Percentiles rank a stretch among this genome's conserved stretches.
Conservation (phyloP, 2,888 invertebrate genomes). For the Timema podura region DNA sequence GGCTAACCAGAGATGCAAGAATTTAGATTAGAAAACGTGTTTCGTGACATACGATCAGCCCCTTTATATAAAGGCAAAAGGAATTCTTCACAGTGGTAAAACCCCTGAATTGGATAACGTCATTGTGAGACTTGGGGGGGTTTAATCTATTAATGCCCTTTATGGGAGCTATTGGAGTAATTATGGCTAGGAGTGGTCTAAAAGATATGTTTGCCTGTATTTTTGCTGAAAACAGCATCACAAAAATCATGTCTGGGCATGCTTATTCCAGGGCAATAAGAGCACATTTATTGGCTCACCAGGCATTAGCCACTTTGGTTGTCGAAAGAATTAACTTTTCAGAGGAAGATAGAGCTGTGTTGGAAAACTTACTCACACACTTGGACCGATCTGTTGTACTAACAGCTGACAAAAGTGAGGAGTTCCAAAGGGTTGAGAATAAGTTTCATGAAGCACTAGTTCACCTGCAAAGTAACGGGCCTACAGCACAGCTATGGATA, state of each 20-base stretch:
- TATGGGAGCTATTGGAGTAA: conserved; percentile 23
- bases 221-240: conserved; percentile 16
- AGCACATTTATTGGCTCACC: conserved; percentile 13
- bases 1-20: conserved; percentile 33
- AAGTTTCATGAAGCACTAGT: not conserved
- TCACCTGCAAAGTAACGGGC: conserved; percentile 10
- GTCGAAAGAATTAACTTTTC: conserved; percentile 3
- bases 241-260: conserved; percentile 17
- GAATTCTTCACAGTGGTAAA: conserved; percentile 36
- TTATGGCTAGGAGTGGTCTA: conserved; percentile 26
- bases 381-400: not conserved
- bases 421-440: not conserved
- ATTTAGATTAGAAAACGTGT: conserved; percentile 31
- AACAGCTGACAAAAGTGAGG: not conserved
- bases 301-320: not conserved
- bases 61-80: conserved; percentile 38
- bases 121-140: conserved; percentile 31
- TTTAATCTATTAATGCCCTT: conserved; percentile 28
- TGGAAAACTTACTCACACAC: not conserved
- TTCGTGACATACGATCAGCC: conserved; percentile 40
- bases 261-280: conserved; percentile 17
- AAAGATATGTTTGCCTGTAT: conserved; percentile 11
- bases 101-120: conserved; percentile 26
- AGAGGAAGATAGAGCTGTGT: not conserved
- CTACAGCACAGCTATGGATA: conserved; percentile 26